These are phyloP conservation scores for Erythrocercus mccallii DNA, from an alignment of 2,113 vertebrate genomes.

Conservation along the genomic window DNA sequence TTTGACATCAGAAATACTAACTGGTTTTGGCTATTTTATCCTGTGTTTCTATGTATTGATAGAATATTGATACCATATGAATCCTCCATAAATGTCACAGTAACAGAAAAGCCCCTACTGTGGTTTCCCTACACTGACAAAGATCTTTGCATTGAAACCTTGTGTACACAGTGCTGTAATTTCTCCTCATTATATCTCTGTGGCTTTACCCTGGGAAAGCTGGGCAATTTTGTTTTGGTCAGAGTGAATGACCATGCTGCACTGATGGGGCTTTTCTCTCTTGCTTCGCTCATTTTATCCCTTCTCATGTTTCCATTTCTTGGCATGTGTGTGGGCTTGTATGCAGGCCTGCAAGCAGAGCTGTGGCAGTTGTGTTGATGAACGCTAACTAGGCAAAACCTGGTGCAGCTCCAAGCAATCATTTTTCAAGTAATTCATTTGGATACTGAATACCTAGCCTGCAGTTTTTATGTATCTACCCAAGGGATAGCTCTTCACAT, in stretches of 20 bases:
- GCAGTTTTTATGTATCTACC: background rate
- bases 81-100: background rate
- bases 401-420: slow-evolving; percentile 1
- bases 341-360: background rate
- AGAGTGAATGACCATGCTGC: background rate
- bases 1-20: background rate
- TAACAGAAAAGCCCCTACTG: background rate
- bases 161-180: background rate
- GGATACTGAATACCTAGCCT: background rate
- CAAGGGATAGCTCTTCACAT: background rate
- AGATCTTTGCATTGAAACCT: background rate
- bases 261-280: background rate
- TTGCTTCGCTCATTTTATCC: background rate
- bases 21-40: background rate
- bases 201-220: background rate
- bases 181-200: background rate
- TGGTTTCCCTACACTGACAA: background rate
- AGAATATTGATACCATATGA: background rate
- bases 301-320: background rate
- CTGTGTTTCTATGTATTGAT: background rate
- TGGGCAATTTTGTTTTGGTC: background rate
- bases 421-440: background rate
- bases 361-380: background rate
- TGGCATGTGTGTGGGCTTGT: background rate
- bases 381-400: slow-evolving; percentile 1